Evolutionary conservation across 2,113 vertebrate species (phyloP).

Genomic region (Crotalus horridus): DNA sequence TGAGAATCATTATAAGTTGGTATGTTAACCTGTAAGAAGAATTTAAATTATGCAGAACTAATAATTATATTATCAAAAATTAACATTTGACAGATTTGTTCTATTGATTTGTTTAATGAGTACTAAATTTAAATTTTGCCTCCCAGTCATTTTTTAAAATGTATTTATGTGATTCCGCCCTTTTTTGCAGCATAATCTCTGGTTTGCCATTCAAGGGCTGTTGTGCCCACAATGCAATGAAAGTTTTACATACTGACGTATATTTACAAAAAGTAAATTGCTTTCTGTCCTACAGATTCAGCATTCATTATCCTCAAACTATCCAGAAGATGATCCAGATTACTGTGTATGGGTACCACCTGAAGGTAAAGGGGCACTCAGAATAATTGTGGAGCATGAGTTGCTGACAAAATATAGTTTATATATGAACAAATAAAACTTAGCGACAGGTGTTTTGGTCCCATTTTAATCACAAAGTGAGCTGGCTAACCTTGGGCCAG

Average conservation of each 20-base stretch:
- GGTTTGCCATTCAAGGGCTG: neutral
- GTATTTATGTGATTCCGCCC: neutral
- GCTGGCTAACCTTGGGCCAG: no score
- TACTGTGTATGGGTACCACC: slow-evolving; percentile 96
- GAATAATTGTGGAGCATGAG: neutral
- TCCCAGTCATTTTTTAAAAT: neutral
- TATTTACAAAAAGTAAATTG: neutral
- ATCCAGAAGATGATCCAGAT: slow-evolving; percentile 93
- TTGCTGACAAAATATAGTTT: neutral
- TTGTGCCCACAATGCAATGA: neutral
- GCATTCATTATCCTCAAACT: slow-evolving; percentile 69
- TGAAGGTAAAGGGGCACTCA: slow-evolving; percentile 72
- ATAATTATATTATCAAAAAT: neutral
- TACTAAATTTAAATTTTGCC: neutral
- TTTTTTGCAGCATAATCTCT: neutral
- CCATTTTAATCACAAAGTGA: neutral
- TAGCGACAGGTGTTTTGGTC: neutral
- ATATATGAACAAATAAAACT: neutral
- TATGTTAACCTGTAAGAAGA: neutral
- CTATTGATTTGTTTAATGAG: neutral
- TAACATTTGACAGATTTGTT: neutral
- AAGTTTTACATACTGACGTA: neutral
- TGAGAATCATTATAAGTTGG: neutral
- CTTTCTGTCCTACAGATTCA: slow-evolving; percentile 68
- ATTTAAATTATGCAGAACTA: neutral